These are phyloP conservation scores for Sminthurides aquaticus DNA, from an alignment of 2,888 invertebrate species.

Conservation along the genomic window DNA sequence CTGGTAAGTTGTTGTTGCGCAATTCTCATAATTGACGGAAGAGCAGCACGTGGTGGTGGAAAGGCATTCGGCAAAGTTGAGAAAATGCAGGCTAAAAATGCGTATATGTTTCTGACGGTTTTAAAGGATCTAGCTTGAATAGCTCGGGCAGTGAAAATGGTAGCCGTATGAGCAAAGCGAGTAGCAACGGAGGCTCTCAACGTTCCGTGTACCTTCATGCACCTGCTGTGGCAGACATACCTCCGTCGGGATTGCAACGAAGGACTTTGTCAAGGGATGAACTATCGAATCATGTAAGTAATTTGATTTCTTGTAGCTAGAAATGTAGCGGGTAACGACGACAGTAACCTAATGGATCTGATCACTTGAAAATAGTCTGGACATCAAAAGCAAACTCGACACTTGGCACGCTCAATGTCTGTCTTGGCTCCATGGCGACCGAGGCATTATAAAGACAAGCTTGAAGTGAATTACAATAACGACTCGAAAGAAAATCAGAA, in stretches of 20 bases:
- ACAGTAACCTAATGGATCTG: neutral
- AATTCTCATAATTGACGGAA: neutral
- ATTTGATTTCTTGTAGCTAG: neutral
- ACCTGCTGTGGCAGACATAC: slow-evolving; percentile 43
- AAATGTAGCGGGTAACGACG: too few species aligned
- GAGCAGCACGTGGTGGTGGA: neutral
- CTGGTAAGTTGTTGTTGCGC: slow-evolving; percentile 11
- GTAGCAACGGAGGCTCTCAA: slow-evolving; percentile 27
- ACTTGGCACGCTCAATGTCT: slow-evolving; percentile 33
- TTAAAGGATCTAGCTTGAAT: slow-evolving; percentile 29
- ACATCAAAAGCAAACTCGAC: slow-evolving; percentile 26
- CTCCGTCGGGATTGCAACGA: slow-evolving; percentile 30
- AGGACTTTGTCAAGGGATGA: slow-evolving; percentile 30
- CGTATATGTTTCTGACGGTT: too few species aligned
- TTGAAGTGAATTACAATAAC: slow-evolving; percentile 29
- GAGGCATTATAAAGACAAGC: slow-evolving; percentile 29
- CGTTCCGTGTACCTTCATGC: slow-evolving; percentile 44
- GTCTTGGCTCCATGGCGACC: slow-evolving; percentile 37
- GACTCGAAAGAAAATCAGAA: slow-evolving; percentile 18
- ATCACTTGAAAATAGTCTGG: slow-evolving; percentile 22
- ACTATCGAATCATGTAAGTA: slow-evolving; percentile 29
- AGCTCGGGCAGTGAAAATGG: slow-evolving; percentile 37
- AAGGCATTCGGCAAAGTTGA: too few species aligned
- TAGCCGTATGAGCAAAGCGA: slow-evolving; percentile 29
- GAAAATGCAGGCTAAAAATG: too few species aligned